These are phyloP conservation scores for Berghia stephanieae DNA, from an alignment of 1,140 invertebrate species.

Conservation along the genomic window DNA sequence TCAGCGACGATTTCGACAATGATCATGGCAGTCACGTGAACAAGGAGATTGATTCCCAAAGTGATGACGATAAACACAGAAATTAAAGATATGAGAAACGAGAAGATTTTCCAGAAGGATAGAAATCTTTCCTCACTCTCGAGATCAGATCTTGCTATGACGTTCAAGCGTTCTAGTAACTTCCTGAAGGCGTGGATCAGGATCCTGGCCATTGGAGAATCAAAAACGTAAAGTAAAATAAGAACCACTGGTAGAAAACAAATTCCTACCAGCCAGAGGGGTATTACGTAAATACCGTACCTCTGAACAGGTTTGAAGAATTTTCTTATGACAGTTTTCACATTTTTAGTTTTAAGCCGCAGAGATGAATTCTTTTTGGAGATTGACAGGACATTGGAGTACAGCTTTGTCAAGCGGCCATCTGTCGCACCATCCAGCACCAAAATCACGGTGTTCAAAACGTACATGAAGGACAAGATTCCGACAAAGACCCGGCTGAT, in stretches of 20 bases:
- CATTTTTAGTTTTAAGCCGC: too few species aligned
- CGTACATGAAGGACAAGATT: slow-evolving; percentile 13
- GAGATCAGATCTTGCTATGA: too few species aligned
- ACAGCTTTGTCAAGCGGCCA: slow-evolving; percentile 19
- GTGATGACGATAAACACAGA: slow-evolving; percentile 27
- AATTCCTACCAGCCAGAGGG: background rate
- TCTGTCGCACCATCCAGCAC: slow-evolving; percentile 31
- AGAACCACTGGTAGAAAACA: background rate
- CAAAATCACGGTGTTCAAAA: slow-evolving; percentile 25
- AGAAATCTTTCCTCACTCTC: background rate
- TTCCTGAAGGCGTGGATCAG: background rate
- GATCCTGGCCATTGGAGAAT: background rate
- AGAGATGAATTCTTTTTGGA: too few species aligned
- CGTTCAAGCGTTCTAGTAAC: background rate
- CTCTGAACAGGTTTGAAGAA: slow-evolving; percentile 4
- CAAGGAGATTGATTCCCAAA: slow-evolving; percentile 27
- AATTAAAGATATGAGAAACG: slow-evolving; percentile 27
- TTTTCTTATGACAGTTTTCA: slow-evolving; percentile 5
- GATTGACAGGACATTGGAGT: slow-evolving; percentile 17
- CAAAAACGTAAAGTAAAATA: background rate
- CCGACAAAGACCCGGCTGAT: slow-evolving; percentile 28
- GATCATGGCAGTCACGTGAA: slow-evolving; percentile 25
- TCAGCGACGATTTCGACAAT: slow-evolving; percentile 26
- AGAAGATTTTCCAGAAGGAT: background rate
- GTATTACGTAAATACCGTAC: background rate